These are phyloP conservation scores for Automeris io DNA, from an alignment of 2,888 invertebrate species.

Conservation along the genomic window DNA sequence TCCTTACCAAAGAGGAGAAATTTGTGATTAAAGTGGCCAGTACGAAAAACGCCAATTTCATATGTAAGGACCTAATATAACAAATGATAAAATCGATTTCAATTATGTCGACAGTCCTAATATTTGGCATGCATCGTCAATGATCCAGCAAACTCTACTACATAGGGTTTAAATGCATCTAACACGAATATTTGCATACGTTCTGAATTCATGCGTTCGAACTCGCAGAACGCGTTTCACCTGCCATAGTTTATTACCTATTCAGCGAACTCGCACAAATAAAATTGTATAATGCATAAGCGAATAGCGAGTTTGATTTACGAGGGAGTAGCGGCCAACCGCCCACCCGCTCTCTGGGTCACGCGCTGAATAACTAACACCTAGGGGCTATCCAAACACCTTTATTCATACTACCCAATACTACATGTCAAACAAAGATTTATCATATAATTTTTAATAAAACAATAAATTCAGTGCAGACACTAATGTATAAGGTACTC, in stretches of 20 bases:
- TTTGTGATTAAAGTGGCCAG: too few relatives aligned
- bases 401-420: conserved; percentile 22
- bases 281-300: conserved; percentile 78
- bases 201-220: conserved; percentile 62
- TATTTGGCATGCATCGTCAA: conserved; percentile 9
- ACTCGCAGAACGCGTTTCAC: conserved; percentile 65
- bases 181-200: conserved; percentile 51
- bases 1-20: too few relatives aligned
- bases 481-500: too few relatives aligned
- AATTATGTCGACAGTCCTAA: conserved; percentile 5
- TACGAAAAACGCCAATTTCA: too few relatives aligned
- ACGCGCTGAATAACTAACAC: conserved; percentile 71
- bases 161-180: conserved; percentile 19
- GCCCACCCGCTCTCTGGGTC: conserved; percentile 34
- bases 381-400: conserved; percentile 56
- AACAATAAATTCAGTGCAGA: too few relatives aligned
- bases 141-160: not conserved
- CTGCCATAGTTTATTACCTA: conserved; percentile 75
- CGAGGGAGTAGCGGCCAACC: conserved; percentile 50
- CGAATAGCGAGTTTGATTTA: conserved; percentile 76
- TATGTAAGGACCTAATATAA: too few relatives aligned
- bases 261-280: conserved; percentile 75
- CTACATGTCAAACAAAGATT: not conserved
- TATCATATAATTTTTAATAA: too few relatives aligned
- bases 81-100: conserved; percentile 4